Conservation (phyloP, 2,888 invertebrate genomes). For the Seladonia tumulorum region DNA sequence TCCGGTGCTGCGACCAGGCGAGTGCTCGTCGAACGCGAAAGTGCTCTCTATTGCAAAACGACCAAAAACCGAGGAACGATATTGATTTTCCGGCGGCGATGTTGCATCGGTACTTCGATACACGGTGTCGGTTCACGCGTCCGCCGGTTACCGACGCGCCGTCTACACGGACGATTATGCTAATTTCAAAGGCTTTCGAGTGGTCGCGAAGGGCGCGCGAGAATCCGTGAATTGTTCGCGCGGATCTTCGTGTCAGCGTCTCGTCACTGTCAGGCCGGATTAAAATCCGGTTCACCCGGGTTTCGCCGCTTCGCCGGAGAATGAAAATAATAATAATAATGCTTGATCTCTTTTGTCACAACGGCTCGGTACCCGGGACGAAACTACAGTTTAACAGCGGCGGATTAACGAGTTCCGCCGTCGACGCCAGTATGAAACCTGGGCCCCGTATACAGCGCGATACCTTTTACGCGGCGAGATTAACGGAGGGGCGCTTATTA, state of each 20-base stretch:
- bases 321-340: conserved; percentile 68
- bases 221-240: conserved; percentile 65
- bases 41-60: neutral
- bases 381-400: conserved; percentile 8
- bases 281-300: conserved; percentile 74
- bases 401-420: conserved; percentile 13
- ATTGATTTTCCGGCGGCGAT: conserved; percentile 35
- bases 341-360: conserved; percentile 6
- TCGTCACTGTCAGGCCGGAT: conserved; percentile 78
- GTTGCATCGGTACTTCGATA: neutral
- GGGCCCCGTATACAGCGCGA: neutral
- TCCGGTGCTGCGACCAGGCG: conserved; percentile 9
- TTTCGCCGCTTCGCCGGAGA: conserved; percentile 63
- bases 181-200: conserved; percentile 75
- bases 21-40: conserved; percentile 27
- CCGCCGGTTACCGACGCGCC: neutral
- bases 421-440: neutral
- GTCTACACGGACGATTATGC: conserved; percentile 71
- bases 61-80: neutral
- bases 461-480: neutral
- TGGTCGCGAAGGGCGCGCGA: conserved; percentile 62
- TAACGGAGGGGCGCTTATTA: neutral
- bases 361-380: neutral
- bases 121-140: conserved; percentile 3
- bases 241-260: conserved; percentile 77